Percentiles rank a stretch among this genome's conserved stretches.
Conservation (phyloP, 2,888 invertebrate genomes). For the Pilophorus perplexus region DNA sequence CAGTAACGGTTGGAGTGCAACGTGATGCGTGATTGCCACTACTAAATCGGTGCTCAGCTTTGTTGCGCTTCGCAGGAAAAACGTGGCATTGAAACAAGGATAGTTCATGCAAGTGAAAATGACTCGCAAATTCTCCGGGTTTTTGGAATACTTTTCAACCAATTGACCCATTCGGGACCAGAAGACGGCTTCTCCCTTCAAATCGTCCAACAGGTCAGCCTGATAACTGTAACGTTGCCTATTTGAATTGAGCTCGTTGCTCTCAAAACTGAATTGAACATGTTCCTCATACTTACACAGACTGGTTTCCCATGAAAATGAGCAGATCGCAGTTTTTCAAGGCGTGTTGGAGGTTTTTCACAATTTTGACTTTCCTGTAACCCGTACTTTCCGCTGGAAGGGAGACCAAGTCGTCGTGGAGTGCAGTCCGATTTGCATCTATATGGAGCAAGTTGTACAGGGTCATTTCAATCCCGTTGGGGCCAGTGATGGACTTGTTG, state of each 20-base stretch:
- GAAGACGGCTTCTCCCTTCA: not conserved
- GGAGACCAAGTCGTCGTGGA: constrained; percentile 8
- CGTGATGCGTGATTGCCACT: constrained; percentile 36
- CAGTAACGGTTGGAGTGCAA: constrained; percentile 27
- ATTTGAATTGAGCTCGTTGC: no score
- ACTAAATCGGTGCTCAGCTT: constrained; percentile 10
- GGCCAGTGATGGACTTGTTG: not conserved
- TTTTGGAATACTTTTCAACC: constrained; percentile 6
- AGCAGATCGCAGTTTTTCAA: constrained; percentile 21
- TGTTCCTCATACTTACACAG: constrained; percentile 12
- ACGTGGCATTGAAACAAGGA: constrained; percentile 42
- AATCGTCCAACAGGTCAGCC: not conserved
- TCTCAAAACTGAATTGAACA: no score
- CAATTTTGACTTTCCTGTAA: constrained; percentile 2
- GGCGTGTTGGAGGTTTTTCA: constrained; percentile 13
- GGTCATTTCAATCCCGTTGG: constrained; percentile 6
- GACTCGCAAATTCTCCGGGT: constrained; percentile 25
- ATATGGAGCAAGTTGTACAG: not conserved
- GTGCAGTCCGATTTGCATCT: not conserved
- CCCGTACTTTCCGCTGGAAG: not conserved
- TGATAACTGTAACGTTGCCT: no score
- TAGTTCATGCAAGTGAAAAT: constrained; percentile 41
- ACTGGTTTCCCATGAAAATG: constrained; percentile 31
- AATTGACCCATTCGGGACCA: constrained; percentile 18
- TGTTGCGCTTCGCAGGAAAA: constrained; percentile 23